Evolutionary conservation across 2,888 invertebrate species (phyloP).

Genomic region (Diloba caeruleocephala): DNA sequence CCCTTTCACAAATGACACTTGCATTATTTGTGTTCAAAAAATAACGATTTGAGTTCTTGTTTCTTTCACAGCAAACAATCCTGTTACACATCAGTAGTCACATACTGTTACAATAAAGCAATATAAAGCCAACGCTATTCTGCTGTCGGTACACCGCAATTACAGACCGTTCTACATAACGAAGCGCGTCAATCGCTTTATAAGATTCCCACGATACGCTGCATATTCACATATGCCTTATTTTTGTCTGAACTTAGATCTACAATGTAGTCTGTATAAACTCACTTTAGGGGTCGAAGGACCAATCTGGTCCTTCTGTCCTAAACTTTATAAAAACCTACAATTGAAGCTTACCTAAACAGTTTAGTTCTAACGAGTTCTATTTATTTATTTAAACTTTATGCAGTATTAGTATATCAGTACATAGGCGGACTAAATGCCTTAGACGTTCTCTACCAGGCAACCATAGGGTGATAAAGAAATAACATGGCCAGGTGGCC

Average conservation of each 20-base stretch:
- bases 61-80: constrained; percentile 18
- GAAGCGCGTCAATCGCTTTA: constrained; percentile 71
- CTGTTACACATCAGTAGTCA: constrained; percentile 38
- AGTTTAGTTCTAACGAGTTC: too few relatives aligned
- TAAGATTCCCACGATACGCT: constrained; percentile 68
- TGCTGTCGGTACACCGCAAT: constrained; percentile 65
- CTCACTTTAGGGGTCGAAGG: not conserved
- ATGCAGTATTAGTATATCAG: too few relatives aligned
- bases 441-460: too few relatives aligned
- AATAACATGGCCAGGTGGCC: too few relatives aligned
- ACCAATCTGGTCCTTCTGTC: not conserved
- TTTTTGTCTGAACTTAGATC: constrained; percentile 17
- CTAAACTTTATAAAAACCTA: not conserved
- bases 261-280: not conserved
- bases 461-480: too few relatives aligned
- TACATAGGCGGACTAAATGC: too few relatives aligned
- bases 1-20: too few relatives aligned
- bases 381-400: too few relatives aligned
- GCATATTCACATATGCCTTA: constrained; percentile 23
- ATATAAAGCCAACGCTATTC: constrained; percentile 49
- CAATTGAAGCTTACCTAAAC: too few relatives aligned
- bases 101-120: constrained; percentile 35
- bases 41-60: constrained; percentile 12
- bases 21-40: constrained; percentile 7
- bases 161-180: constrained; percentile 72